Base-by-base conservation (phyloP, 2,797 vertebrate species). In the Bovichtus diacanthus region DNA sequence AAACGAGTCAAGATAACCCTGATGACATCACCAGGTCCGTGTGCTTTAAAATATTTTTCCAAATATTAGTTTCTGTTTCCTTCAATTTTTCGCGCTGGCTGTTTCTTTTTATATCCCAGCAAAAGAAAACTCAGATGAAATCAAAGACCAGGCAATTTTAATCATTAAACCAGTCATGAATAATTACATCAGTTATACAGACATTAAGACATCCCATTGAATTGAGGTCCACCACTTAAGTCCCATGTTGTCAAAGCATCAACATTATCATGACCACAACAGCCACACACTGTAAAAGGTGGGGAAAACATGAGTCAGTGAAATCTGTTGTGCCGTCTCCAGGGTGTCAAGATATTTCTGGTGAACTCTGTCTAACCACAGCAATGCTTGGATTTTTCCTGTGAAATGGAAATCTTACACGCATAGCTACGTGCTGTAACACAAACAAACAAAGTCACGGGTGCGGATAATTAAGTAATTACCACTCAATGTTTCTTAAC, bases 171-270 rank as follows among this genome's bases (percentile, higher is more conserved):
- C 78, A 85, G 69, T 83, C 77, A 83, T 70, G 50, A 68, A 60
- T 83, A 81, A 76, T 88, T 82, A 92, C 88, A 90, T 76, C 76
- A 86, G 70, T 74, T 81, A 83, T 59, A 90, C 82, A 93, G 83
- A 94, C 85, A 93, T 83, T 78, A 78, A 85, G 82, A 94, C 85
- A 85, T 85, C 81, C 71, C 76, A 83, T 7, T 76, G 65, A 83
- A 76, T 64, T 80, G 47, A 80, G 72, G 62, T 77, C 58, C 36
- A 77, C 71, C 68, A 76, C 77, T 39, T 47, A 54, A 74, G 25
- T 55, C 59, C 68, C 55, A 38, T 53, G 19, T 74, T 60, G 43
- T 84, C 65, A 62, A 74, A 75, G 66, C 65, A 66, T 82, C 75
- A 65, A 49, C 43, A 70, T 70, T 43, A 79, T 67, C 49, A 85